Evolutionary conservation across 2,113 vertebrate genomes (phyloP).

Genomic region (Asarcornis scutulata): DNA sequence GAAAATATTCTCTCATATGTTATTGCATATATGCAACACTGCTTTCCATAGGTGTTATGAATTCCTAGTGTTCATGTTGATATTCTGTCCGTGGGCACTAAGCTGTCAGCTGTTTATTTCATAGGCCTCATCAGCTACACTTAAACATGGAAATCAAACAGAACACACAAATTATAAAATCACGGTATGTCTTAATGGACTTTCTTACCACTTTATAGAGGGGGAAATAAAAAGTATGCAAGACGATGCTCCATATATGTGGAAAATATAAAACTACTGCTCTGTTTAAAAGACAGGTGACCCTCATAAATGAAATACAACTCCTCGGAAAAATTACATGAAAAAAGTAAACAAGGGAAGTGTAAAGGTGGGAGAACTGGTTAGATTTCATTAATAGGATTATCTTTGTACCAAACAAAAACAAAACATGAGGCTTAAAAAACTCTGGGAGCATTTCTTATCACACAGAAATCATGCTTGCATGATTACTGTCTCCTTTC

Average conservation of each 20-base stretch:
- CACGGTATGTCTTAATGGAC: neutral
- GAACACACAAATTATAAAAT: slow-evolving; percentile 11
- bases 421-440: neutral
- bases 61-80: slow-evolving; percentile 15
- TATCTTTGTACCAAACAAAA: neutral
- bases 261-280: neutral
- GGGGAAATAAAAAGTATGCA: neutral
- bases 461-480: neutral
- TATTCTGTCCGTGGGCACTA: neutral
- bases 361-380: neutral
- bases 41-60: neutral
- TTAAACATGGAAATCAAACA: slow-evolving; percentile 14
- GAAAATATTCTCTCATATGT: slow-evolving; percentile 3
- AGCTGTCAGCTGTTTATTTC: neutral
- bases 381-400: neutral
- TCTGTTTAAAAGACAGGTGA: neutral
- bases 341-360: neutral
- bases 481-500: slow-evolving; percentile 6
- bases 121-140: slow-evolving; percentile 2
- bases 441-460: slow-evolving; percentile 1
- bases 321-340: neutral
- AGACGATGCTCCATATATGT: neutral
- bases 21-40: neutral
- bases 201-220: neutral
- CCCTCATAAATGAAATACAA: neutral